phyloP scores from a whole-genome alignment of 2,113 vertebrate genomes.

The Opisthocomus hoazin region DNA sequence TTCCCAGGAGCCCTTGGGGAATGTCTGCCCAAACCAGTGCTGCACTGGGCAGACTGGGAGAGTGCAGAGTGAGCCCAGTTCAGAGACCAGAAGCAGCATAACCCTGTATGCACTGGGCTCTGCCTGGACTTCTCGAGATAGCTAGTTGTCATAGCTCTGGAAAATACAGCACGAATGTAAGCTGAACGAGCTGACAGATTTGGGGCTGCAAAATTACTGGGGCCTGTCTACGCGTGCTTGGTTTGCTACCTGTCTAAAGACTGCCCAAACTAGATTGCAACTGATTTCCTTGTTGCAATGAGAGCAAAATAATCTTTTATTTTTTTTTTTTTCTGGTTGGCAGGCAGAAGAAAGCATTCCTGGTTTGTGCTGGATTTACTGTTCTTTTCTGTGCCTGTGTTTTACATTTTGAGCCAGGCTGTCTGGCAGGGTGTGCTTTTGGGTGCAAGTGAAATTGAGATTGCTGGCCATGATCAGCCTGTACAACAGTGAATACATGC shows the following conservation, averaged over 20 bases:
- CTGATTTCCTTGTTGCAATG: not conserved
- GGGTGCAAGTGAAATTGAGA: not conserved
- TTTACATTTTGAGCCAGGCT: not conserved
- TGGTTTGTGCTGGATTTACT: constrained; percentile 14
- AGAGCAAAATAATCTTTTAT: not conserved
- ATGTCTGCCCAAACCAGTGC: rapidly evolving
- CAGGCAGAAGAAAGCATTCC: constrained; percentile 1
- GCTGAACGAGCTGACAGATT: not conserved
- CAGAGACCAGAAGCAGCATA: not conserved
- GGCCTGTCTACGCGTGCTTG: not conserved
- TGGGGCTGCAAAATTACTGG: not conserved
- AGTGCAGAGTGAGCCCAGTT: not conserved
- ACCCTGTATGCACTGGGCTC: not conserved
- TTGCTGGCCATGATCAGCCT: not conserved
- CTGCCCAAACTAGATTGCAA: not conserved
- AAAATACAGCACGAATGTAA: not conserved
- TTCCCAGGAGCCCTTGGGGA: not conserved
- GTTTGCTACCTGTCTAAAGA: not conserved
- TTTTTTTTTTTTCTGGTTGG: not conserved
- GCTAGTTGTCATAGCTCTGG: not conserved
- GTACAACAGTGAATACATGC: not conserved
- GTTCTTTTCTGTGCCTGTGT: not conserved
- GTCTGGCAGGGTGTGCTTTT: not conserved
- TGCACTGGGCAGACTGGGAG: not conserved
- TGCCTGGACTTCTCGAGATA: not conserved